Percentiles rank a stretch among this genome's conserved stretches.
Conservation (phyloP, 2,113 vertebrate genomes). For the Heptranchias perlo region DNA sequence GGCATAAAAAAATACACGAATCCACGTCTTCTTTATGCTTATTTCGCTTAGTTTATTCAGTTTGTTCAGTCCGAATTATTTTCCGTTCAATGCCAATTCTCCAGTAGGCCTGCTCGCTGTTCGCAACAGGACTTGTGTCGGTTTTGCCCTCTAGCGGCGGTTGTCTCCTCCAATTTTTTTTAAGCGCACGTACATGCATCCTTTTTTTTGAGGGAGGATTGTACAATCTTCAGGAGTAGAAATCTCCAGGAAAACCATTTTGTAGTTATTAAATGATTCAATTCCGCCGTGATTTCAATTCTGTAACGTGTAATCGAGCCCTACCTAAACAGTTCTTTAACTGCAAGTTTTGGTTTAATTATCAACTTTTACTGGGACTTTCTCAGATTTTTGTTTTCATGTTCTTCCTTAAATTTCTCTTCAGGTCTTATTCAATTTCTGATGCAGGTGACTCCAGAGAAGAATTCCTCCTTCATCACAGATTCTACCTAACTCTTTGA, state of each 20-base stretch:
- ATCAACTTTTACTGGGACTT: not conserved
- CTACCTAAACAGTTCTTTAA: not conserved
- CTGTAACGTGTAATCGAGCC: too few relatives aligned
- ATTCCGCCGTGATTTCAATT: not conserved
- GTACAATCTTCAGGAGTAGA: not conserved
- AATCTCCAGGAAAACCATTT: not conserved
- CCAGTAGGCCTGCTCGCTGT: not conserved
- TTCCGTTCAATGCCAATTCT: not conserved
- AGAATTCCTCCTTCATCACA: not conserved
- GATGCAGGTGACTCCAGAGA: not conserved
- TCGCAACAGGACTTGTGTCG: not conserved
- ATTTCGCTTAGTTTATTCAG: not conserved
- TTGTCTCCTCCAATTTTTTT: not conserved
- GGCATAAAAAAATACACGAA: not conserved
- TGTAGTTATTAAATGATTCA: not conserved
- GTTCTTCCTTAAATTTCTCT: not conserved
- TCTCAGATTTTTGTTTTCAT: not conserved
- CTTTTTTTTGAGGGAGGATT: too few relatives aligned
- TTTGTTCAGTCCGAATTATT: not conserved
- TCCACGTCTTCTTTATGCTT: not conserved
- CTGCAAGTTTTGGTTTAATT: not conserved
- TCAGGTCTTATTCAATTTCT: not conserved
- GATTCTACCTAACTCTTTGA: not conserved
- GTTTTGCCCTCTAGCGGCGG: conserved; percentile 11
- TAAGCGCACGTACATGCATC: not conserved